Percentiles rank a stretch among this genome's conserved stretches.
Conservation (phyloP, 2,113 vertebrate species). For the Peromyscus maniculatus region DNA sequence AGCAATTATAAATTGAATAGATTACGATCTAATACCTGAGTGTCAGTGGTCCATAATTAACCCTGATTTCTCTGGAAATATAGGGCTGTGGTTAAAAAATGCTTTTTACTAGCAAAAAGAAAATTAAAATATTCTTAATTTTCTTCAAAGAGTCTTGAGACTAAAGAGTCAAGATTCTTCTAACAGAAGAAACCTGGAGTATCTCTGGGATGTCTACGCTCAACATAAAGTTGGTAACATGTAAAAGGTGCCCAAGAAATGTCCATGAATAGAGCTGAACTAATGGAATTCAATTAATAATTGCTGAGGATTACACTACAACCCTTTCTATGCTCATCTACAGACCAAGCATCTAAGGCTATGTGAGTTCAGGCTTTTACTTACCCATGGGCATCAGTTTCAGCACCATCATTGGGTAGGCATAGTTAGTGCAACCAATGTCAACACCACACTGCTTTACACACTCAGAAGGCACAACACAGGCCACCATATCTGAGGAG, state of each 20-base stretch:
- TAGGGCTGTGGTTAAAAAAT: background rate
- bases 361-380: background rate
- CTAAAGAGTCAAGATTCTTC: background rate
- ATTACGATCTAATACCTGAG: background rate
- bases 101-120: background rate
- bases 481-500: constrained; percentile 89
- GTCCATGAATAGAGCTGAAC: background rate
- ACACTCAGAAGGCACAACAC: constrained; percentile 89
- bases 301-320: background rate
- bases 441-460: constrained; percentile 85
- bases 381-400: constrained; percentile 93
- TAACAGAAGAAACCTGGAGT: background rate
- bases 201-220: background rate
- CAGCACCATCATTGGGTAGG: constrained; percentile 92
- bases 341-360: background rate
- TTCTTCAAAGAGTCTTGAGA: background rate
- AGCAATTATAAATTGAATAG: background rate
- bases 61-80: background rate
- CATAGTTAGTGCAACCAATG: constrained; percentile 93
- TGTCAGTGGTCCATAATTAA: background rate
- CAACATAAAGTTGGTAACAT: background rate
- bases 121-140: background rate
- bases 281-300: background rate
- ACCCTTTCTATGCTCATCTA: too few species aligned
- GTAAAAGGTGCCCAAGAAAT: background rate